phyloP scores from a whole-genome alignment of 2,888 invertebrate species.

The Zhuqinia jingwanae region DNA sequence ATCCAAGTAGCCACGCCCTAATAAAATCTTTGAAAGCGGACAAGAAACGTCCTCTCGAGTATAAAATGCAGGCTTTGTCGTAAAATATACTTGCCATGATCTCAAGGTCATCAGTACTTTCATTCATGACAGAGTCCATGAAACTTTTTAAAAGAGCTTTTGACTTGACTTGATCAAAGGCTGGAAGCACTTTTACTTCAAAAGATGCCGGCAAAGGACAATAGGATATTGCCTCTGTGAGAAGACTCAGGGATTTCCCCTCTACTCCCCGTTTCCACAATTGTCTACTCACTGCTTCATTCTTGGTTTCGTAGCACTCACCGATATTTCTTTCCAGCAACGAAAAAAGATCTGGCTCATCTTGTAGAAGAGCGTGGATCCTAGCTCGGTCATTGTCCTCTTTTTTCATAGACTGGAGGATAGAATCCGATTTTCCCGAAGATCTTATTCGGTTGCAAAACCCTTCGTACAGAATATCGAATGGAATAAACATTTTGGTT shows the following conservation, averaged over 20 bases:
- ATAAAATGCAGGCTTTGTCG: slow-evolving; percentile 33
- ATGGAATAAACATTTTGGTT: slow-evolving; percentile 57
- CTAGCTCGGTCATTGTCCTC: slow-evolving; percentile 36
- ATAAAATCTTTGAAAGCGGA: slow-evolving; percentile 52
- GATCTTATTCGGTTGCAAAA: slow-evolving; percentile 59
- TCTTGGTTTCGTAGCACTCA: slow-evolving; percentile 47
- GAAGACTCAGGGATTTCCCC: slow-evolving; percentile 43
- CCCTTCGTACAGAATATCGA: slow-evolving; percentile 65
- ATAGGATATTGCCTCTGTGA: slow-evolving; percentile 50
- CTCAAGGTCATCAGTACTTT: not conserved
- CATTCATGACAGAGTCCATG: slow-evolving; percentile 48
- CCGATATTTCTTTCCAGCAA: slow-evolving; percentile 53
- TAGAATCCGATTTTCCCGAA: slow-evolving; percentile 40
- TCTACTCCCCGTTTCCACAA: slow-evolving; percentile 48
- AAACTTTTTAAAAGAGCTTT: slow-evolving; percentile 25
- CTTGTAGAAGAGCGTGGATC: slow-evolving; percentile 27
- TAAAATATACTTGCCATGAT: slow-evolving; percentile 40
- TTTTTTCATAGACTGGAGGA: slow-evolving; percentile 54
- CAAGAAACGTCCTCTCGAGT: not conserved
- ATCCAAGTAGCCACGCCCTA: slow-evolving; percentile 50
- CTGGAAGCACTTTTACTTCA: slow-evolving; percentile 42
- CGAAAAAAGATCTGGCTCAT: slow-evolving; percentile 52
- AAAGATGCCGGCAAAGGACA: slow-evolving; percentile 30
- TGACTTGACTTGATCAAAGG: not conserved
- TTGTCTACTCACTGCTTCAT: slow-evolving; percentile 26